Evolutionary conservation across 2,113 vertebrate species (phyloP).

Genomic region (Corvus hawaiiensis): DNA sequence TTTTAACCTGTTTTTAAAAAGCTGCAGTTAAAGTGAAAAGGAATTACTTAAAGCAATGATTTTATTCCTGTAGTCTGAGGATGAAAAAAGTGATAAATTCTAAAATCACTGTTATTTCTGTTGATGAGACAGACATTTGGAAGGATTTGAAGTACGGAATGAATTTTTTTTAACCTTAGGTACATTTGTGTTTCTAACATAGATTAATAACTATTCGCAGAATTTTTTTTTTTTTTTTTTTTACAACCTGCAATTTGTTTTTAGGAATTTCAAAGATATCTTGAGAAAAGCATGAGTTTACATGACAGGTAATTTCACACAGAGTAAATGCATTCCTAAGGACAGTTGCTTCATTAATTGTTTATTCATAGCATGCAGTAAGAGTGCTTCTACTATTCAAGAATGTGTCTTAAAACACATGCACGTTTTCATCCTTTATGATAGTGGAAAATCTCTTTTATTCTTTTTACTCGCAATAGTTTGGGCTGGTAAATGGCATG

Average conservation of each 20-base stretch:
- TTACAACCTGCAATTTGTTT: not conserved
- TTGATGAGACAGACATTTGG: conserved; percentile 17
- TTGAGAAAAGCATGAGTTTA: not conserved
- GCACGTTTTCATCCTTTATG: not conserved
- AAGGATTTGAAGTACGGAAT: not conserved
- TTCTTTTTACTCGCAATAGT: not conserved
- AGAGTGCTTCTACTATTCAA: not conserved
- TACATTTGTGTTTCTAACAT: not conserved
- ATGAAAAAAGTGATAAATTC: not conserved
- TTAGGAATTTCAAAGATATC: not conserved
- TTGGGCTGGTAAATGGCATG: not conserved
- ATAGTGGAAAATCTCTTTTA: not conserved
- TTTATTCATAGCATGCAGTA: not conserved
- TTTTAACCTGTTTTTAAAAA: conserved; percentile 65
- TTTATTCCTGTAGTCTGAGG: conserved; percentile 22
- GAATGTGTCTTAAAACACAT: not conserved
- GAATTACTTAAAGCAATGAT: conserved; percentile 49
- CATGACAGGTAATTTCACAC: not conserved
- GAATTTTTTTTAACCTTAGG: not conserved
- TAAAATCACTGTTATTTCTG: conserved; percentile 8
- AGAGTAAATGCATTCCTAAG: not conserved
- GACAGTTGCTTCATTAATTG: not conserved
- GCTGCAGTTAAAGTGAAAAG: conserved; percentile 61
- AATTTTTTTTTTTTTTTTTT: not conserved
- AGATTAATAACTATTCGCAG: not conserved